Evolutionary conservation across 2,113 vertebrate genomes (phyloP).

Genomic region (Baryphthengus martii): DNA sequence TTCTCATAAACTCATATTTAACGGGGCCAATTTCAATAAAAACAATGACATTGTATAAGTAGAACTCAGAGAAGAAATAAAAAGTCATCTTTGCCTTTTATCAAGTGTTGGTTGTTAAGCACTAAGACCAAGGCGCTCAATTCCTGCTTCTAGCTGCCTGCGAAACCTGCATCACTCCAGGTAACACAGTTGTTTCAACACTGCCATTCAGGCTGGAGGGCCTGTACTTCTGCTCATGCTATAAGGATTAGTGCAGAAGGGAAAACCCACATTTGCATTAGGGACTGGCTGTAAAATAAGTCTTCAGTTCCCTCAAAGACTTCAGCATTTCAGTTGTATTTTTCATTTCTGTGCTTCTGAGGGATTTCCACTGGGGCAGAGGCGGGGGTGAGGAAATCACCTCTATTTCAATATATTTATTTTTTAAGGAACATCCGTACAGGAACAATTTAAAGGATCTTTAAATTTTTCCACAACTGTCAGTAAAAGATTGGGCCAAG

Average conservation of each 20-base stretch:
- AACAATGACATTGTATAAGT: not conserved
- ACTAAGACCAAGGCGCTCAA: not conserved
- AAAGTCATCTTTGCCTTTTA: not conserved
- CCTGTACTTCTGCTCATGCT: not conserved
- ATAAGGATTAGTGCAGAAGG: not conserved
- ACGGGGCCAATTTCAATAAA: not conserved
- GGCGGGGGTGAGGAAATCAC: not conserved
- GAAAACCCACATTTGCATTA: not conserved
- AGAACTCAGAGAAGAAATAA: not conserved
- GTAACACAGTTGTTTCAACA: not conserved
- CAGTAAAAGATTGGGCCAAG: not conserved
- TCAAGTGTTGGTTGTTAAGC: not conserved
- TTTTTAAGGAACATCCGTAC: not conserved
- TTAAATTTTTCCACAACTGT: not conserved
- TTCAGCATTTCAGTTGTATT: not conserved
- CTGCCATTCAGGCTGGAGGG: not conserved
- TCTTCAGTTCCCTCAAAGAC: not conserved
- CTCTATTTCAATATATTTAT: not conserved
- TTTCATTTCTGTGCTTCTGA: not conserved
- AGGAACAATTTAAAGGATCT: not conserved
- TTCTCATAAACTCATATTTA: not conserved
- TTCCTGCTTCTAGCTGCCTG: not conserved
- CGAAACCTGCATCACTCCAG: not conserved
- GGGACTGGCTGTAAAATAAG: not conserved
- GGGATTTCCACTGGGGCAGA: not conserved